These are phyloP conservation scores for Podotricha telesiphe DNA, from an alignment of 2,888 invertebrate genomes.

Conservation along the genomic window DNA sequence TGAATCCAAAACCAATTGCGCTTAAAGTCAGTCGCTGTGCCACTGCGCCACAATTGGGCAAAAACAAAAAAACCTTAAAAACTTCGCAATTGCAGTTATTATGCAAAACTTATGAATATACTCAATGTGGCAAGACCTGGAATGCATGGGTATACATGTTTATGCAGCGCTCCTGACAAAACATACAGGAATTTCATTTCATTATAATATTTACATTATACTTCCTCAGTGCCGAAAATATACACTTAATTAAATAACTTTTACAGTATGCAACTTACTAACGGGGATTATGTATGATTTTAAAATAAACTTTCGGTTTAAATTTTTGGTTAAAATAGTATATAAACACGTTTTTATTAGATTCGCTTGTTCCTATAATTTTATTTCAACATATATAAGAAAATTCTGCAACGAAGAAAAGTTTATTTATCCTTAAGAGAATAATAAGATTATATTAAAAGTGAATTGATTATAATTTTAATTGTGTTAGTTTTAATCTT, in stretches of 20 bases:
- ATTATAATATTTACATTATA: conserved; percentile 45
- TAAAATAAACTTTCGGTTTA: not conserved
- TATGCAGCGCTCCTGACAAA: conserved; percentile 47
- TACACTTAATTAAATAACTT: conserved; percentile 32
- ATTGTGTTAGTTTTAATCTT: no score
- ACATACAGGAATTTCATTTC: conserved; percentile 50
- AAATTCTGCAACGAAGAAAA: no score
- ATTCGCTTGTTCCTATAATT: no score
- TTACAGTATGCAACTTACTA: not conserved
- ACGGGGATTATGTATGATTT: not conserved
- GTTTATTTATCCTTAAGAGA: not conserved
- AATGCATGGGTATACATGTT: conserved; percentile 40
- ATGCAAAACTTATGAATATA: conserved; percentile 29
- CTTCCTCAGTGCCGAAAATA: conserved; percentile 35
- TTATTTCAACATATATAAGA: no score
- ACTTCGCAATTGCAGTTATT: conserved; percentile 17
- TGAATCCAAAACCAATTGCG: no score
- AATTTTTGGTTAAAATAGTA: no score
- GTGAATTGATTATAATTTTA: no score
- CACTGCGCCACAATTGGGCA: no score
- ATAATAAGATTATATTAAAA: no score
- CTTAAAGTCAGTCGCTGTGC: no score
- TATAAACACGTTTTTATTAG: no score
- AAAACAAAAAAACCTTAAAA: conserved; percentile 10
- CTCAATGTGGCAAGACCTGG: conserved; percentile 5